Percentiles rank a stretch among this genome's conserved stretches.
phyloP scores from a whole-genome alignment of 2,888 invertebrate species.

The Orthosia incerta region DNA sequence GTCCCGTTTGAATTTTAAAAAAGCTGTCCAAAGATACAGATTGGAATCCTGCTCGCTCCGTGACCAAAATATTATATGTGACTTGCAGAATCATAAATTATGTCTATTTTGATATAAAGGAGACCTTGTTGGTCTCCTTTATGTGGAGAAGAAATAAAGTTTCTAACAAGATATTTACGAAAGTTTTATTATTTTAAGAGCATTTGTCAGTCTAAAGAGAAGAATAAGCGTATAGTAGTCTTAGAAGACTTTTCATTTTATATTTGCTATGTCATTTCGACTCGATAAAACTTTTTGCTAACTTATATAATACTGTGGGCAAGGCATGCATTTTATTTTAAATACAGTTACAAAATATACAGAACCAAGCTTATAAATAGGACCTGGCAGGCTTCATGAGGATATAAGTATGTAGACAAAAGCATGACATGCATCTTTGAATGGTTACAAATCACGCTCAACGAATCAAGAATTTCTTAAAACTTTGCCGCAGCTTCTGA shows the following conservation, averaged over 20 bases:
- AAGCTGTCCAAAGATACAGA: constrained; percentile 49
- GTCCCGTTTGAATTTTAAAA: constrained; percentile 50
- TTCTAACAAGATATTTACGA: background rate
- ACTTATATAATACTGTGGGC: background rate
- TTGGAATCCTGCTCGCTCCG: constrained; percentile 40
- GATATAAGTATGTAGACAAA: background rate
- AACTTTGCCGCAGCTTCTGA: background rate
- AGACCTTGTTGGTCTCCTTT: no score
- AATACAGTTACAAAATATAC: constrained; percentile 11
- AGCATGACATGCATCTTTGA: background rate
- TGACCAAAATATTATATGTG: constrained; percentile 54
- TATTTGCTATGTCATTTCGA: background rate
- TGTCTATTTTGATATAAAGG: constrained; percentile 20
- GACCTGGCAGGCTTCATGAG: background rate
- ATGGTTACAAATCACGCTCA: background rate
- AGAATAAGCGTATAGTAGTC: no score
- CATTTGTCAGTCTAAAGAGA: no score
- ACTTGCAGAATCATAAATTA: constrained; percentile 45
- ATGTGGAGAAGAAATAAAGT: background rate
- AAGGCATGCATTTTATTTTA: background rate
- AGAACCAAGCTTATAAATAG: background rate
- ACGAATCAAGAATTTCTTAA: background rate
- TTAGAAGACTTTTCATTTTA: no score
- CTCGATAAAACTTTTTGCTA: background rate
- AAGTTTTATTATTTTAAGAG: background rate